Evolutionary conservation across 2,113 vertebrate genomes (phyloP).

Genomic region (Ardeotis arabs): DNA sequence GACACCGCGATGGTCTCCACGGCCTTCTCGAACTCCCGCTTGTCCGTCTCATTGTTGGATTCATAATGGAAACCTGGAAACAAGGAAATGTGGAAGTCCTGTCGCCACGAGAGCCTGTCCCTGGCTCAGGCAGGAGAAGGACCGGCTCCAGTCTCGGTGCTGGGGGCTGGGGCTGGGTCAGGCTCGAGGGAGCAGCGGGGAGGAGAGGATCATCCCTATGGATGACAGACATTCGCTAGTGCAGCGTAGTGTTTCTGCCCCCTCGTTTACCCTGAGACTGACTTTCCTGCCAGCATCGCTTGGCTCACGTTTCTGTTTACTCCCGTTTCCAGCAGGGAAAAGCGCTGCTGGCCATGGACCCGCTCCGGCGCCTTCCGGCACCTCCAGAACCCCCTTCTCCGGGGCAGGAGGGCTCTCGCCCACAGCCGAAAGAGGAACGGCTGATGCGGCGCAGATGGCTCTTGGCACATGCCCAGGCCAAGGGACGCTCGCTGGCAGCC

Average conservation of each 20-base stretch:
- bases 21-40: slow-evolving; percentile 93
- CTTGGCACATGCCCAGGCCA: not conserved
- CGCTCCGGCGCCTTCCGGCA: not conserved
- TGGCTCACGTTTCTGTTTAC: not conserved
- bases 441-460: accelerated
- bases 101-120: accelerated
- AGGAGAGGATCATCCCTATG: not conserved
- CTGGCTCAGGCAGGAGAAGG: not conserved
- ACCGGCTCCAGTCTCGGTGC: not conserved
- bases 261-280: accelerated
- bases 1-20: slow-evolving; percentile 94
- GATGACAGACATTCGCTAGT: not conserved
- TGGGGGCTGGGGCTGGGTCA: not conserved
- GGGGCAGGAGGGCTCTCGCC: not conserved
- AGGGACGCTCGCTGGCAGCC: accelerated
- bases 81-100: not conserved
- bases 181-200: not conserved
- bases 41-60: slow-evolving; percentile 83
- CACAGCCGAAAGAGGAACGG: not conserved
- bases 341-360: not conserved
- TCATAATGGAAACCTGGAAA: slow-evolving; percentile 90
- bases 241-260: not conserved
- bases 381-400: not conserved
- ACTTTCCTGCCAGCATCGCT: not conserved
- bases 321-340: not conserved